Base-by-base conservation (phyloP, 2,797 vertebrate genomes). In the Lophotriccus pileatus region DNA sequence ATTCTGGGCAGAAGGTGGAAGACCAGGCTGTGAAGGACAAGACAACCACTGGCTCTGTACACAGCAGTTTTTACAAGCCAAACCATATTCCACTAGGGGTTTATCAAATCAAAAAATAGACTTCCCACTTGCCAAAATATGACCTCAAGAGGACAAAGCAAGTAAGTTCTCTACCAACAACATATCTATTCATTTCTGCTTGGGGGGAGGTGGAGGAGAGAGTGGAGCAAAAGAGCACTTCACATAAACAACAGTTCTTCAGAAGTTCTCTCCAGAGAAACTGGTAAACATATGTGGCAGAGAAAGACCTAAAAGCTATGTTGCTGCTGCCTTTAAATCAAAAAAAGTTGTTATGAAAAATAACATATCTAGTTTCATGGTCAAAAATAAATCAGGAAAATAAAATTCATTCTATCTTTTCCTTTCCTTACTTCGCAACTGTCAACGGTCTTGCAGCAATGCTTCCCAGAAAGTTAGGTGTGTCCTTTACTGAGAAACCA, bases 71-170 rank as follows among this genome's bases (percentile, higher is more conserved):
- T 49, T 49, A 89, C 32, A 82, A 72, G 91, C 81, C 91, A 94
- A 96, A 89, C 73, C 82, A 90, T 85, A 96, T 88, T 93, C 79
- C 90, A 86, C 73, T 20, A 87, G 91, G 84, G 52, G 68, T 80
- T 95, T 94, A 93, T 90, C 66, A 89, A 74, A 96, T 75, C n/a
- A 77, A 86, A 90, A 96, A 93, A 76, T 36, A 95, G 76, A 87
- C 63, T 84, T 63, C 59, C n/a, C 10, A 37, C 49, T 89, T 85
- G 88, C 83, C 87, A 95, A 91, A 94, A 74, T 70, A 85, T 87
- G 53, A 93, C 70, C 89, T 93, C 77, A 93, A 88, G 89, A 92
- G 84, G 46, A 89, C 66, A 94, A 93, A 85, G 58, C 68, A 93
- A 89, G 56, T 74, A 92, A 95, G 73, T 67, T 89, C 67, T 93